Conservation (phyloP, 2,797 vertebrate genomes). For the Threskiornis aethiopicus region DNA sequence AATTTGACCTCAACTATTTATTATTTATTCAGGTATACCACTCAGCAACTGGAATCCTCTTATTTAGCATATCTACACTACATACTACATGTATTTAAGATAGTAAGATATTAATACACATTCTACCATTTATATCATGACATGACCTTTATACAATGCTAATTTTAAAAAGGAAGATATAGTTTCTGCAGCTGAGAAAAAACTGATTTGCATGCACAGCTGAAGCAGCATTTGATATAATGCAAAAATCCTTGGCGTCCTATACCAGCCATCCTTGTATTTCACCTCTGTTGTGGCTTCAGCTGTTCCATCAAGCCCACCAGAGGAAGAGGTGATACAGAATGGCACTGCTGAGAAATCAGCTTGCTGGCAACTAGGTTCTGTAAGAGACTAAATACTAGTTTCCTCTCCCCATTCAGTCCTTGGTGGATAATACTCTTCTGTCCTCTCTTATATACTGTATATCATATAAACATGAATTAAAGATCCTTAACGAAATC, state of each 20-base stretch:
- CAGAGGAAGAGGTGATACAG: neutral
- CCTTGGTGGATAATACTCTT: neutral
- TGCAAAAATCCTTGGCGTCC: conserved; percentile 9
- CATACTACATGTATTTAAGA: neutral
- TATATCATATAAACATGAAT: neutral
- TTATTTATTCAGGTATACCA: neutral
- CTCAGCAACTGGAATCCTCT: neutral
- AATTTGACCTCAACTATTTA: neutral
- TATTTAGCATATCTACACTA: neutral
- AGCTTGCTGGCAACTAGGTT: neutral
- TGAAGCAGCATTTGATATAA: conserved; percentile 46
- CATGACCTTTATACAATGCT: neutral
- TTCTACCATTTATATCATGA: neutral
- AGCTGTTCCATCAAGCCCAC: conserved; percentile 32
- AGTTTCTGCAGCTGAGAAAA: conserved; percentile 36
- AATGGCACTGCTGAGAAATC: neutral
- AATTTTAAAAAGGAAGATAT: conserved; percentile 47
- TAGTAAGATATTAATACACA: neutral
- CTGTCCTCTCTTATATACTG: neutral
- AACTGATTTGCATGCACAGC: conserved; percentile 28
- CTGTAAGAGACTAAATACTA: neutral
- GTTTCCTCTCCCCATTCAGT: neutral
- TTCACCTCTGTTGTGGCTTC: conserved; percentile 1
- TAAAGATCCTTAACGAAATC: neutral
- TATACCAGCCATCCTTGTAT: neutral